Conservation (phyloP, 1,140 invertebrate species). For the Harlomillsia oculata region DNA sequence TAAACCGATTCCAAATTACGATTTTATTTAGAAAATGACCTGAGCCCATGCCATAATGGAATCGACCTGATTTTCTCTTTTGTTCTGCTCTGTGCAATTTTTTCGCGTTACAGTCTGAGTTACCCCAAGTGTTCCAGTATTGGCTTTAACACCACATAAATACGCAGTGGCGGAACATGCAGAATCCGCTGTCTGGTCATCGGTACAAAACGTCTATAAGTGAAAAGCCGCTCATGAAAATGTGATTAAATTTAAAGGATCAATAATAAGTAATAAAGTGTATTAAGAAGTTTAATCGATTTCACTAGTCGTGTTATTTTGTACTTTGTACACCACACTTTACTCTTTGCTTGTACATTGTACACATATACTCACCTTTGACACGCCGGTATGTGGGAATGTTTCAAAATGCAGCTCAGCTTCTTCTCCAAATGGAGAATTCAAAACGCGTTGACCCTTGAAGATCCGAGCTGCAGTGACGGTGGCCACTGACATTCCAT, state of each 20-base stretch:
- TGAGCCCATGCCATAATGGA: slow-evolving; percentile 30
- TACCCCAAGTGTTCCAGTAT: slow-evolving; percentile 34
- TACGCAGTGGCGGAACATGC: slow-evolving; percentile 46
- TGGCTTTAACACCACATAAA: slow-evolving; percentile 41
- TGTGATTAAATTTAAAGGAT: not conserved
- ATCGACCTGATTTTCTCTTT: slow-evolving; percentile 14
- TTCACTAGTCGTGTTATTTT: not conserved
- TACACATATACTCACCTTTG: slow-evolving; percentile 43
- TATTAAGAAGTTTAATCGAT: not conserved
- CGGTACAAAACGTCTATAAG: slow-evolving; percentile 43
- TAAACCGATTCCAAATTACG: not conserved
- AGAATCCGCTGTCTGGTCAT: slow-evolving; percentile 45
- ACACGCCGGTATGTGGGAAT: slow-evolving; percentile 57
- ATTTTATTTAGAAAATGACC: not conserved
- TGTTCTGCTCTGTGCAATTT: slow-evolving; percentile 21
- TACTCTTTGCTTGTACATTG: no score
- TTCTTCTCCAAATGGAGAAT: slow-evolving; percentile 48
- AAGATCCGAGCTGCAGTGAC: slow-evolving; percentile 24
- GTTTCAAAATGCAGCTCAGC: slow-evolving; percentile 59
- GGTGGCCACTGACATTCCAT: slow-evolving; percentile 59
- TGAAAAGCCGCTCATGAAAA: not conserved
- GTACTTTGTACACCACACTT: not conserved
- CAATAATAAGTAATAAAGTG: not conserved
- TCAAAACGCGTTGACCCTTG: slow-evolving; percentile 48
- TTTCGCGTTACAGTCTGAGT: slow-evolving; percentile 14